These are phyloP conservation scores for Girardinichthys multiradiatus DNA, from an alignment of 2,113 vertebrate species.

Conservation along the genomic window DNA sequence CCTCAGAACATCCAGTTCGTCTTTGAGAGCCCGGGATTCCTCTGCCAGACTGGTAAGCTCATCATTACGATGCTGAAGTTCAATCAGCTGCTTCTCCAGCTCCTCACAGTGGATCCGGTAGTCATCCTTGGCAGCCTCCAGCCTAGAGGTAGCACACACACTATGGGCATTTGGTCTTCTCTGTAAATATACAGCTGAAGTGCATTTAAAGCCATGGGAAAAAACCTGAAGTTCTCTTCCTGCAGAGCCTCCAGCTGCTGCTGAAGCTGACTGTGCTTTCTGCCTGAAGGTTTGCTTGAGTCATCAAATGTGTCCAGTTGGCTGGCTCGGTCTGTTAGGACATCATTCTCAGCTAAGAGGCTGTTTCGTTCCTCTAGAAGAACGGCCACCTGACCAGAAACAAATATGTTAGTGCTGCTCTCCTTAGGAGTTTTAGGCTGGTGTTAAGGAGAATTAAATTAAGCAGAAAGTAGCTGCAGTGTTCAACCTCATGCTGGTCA, in stretches of 20 bases:
- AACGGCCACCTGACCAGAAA: constrained; percentile 84
- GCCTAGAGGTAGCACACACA: constrained; percentile 70
- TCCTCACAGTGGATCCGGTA: constrained; percentile 98
- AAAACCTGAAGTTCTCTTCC: constrained; percentile 94
- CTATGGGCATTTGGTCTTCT: background rate
- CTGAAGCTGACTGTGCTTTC: constrained; percentile 91
- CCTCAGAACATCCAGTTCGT: constrained; percentile 96
- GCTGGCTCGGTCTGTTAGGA: constrained; percentile 92
- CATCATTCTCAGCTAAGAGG: constrained; percentile 92
- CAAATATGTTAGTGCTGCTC: constrained; percentile 5
- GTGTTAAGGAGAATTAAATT: background rate
- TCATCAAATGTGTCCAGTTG: constrained; percentile 93
- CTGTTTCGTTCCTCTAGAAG: constrained; percentile 95
- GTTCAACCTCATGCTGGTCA: constrained; percentile 7
- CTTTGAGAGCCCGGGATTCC: constrained; percentile 92
- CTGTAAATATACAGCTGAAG: background rate
- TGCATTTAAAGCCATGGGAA: background rate
- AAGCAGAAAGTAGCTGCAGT: background rate
- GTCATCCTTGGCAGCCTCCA: constrained; percentile 97
- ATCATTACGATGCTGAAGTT: constrained; percentile 94
- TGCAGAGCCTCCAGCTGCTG: constrained; percentile 91
- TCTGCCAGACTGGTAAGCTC: constrained; percentile 94
- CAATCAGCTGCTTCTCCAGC: constrained; percentile 93
- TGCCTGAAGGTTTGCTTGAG: constrained; percentile 87
- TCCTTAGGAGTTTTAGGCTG: background rate